Conservation (phyloP, 2,113 vertebrate genomes). For the Felis catus region DNA sequence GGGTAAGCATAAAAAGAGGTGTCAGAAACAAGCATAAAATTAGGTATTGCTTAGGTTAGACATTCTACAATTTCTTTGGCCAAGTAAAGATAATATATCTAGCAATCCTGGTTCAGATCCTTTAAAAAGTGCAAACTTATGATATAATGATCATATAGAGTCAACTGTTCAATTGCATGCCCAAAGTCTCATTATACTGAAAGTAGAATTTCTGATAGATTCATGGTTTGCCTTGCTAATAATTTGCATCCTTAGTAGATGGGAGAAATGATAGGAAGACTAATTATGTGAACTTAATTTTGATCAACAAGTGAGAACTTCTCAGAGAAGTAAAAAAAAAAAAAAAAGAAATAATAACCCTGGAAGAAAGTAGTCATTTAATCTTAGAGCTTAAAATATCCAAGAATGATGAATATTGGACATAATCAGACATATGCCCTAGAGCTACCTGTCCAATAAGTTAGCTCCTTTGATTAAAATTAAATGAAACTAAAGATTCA, state of each 20-base stretch:
- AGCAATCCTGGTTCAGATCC: background rate
- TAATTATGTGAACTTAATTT: conserved; percentile 45
- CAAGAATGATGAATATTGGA: background rate
- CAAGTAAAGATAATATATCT: conserved; percentile 16
- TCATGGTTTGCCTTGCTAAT: conserved; percentile 28
- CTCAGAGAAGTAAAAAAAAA: background rate
- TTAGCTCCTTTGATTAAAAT: conserved; percentile 49
- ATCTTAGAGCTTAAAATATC: conserved; percentile 39
- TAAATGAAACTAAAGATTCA: conserved; percentile 41
- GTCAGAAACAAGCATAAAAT: conserved; percentile 1
- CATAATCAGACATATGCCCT: conserved; percentile 8
- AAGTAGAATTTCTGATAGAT: background rate
- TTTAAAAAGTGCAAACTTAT: background rate
- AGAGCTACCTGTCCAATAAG: conserved; percentile 4
- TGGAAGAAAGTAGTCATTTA: conserved; percentile 42
- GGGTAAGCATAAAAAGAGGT: background rate
- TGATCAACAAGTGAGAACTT: conserved; percentile 14
- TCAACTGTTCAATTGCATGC: background rate
- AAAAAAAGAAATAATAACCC: conserved; percentile 25
- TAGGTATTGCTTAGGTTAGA: background rate
- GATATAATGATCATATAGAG: background rate
- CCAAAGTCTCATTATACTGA: background rate
- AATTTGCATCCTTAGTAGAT: conserved; percentile 12
- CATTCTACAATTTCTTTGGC: background rate
- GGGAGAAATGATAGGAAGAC: conserved; percentile 16